Conservation (phyloP, 2,888 invertebrate genomes). For the Eustalomyia histrio region DNA sequence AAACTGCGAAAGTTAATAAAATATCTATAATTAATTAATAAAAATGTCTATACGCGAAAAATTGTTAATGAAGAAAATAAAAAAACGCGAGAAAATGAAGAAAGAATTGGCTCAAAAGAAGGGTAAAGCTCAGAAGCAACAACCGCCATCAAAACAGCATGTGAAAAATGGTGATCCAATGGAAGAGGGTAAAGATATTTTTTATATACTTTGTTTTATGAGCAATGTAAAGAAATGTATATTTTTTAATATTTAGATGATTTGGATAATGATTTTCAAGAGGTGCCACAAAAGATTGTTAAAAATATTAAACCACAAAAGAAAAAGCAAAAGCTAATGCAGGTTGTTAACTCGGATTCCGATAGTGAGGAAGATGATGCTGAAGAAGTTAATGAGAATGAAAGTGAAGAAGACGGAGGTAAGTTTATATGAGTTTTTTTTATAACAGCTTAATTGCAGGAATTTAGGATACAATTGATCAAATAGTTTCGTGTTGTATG, state of each 20-base stretch:
- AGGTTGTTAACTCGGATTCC: constrained; percentile 73
- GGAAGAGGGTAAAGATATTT: constrained; percentile 67
- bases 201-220: neutral
- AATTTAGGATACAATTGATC: constrained; percentile 64
- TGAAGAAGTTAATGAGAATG: constrained; percentile 63
- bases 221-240: neutral
- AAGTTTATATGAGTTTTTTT: constrained; percentile 41
- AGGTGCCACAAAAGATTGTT: constrained; percentile 64
- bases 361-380: constrained; percentile 70
- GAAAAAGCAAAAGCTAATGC: constrained; percentile 69
- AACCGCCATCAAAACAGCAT: constrained; percentile 43
- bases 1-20: neutral
- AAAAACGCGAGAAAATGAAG: constrained; percentile 87
- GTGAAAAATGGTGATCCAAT: constrained; percentile 26
- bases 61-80: constrained; percentile 88
- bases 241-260: constrained; percentile 66
- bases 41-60: constrained; percentile 81
- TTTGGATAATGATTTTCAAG: constrained; percentile 72
- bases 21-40: neutral
- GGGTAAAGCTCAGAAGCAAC: constrained; percentile 74
- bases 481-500: no score
- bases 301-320: constrained; percentile 67
- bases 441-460: no score
- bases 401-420: constrained; percentile 22
- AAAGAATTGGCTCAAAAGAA: constrained; percentile 83